Conservation (phyloP, 2,797 vertebrate genomes). For the Betta splendens region DNA sequence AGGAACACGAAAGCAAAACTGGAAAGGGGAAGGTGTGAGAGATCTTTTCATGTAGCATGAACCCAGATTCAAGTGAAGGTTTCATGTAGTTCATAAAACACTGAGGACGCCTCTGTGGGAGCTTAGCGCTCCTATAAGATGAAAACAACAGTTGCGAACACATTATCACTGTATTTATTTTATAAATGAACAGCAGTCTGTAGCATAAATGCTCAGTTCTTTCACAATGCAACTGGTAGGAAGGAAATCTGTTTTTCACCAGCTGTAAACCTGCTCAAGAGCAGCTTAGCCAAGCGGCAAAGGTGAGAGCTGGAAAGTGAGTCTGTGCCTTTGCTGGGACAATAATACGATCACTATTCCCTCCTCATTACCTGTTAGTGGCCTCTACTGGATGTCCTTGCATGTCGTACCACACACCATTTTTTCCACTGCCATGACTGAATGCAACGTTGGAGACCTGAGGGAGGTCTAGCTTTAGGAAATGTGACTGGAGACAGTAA, state of each 20-base stretch:
- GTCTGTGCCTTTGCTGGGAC: slow-evolving; percentile 61
- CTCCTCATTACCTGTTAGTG: slow-evolving; percentile 52
- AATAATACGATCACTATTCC: slow-evolving; percentile 76
- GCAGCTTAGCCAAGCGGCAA: background rate
- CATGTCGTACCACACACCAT: slow-evolving; percentile 2
- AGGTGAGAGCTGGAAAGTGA: slow-evolving; percentile 18
- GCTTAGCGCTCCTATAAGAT: background rate
- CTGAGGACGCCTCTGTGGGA: background rate
- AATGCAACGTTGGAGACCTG: slow-evolving; percentile 23
- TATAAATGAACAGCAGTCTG: background rate
- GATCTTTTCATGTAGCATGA: slow-evolving; percentile 2
- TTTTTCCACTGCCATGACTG: slow-evolving; percentile 14
- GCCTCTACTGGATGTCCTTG: slow-evolving; percentile 38
- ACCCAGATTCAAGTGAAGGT: background rate
- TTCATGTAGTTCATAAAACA: background rate
- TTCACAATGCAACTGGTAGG: background rate
- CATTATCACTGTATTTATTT: too few relatives aligned
- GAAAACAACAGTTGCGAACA: too few relatives aligned
- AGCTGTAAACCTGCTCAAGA: background rate
- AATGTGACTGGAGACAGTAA: slow-evolving; percentile 10
- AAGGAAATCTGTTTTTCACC: background rate
- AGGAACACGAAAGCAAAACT: slow-evolving; percentile 36
- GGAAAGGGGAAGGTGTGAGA: background rate
- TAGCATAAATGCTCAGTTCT: too few relatives aligned
- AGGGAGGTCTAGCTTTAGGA: slow-evolving; percentile 11